Conservation (phyloP, 2,113 vertebrate species). For the Trichechus manatus region DNA sequence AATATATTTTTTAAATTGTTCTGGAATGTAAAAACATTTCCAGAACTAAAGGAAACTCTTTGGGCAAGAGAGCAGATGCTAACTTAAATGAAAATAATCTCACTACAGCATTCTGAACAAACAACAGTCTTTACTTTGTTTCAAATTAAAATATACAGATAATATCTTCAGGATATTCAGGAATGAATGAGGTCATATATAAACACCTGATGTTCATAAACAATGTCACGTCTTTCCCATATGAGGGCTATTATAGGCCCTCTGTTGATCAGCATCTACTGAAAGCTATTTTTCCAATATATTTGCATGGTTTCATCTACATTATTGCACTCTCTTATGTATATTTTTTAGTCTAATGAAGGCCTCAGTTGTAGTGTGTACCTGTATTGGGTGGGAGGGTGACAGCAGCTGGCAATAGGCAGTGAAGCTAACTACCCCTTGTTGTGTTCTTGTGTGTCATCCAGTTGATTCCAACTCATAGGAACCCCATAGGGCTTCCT, state of each 20-base stretch:
- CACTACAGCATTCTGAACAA: constrained; percentile 32
- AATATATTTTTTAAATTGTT: constrained; percentile 27
- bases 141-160: constrained; percentile 60
- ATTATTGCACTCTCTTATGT: not conserved
- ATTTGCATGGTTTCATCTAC: constrained; percentile 22
- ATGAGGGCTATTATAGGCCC: not conserved
- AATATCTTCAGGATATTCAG: constrained; percentile 17
- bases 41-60: constrained; percentile 65
- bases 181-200: constrained; percentile 40
- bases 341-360: constrained; percentile 40
- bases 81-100: constrained; percentile 62
- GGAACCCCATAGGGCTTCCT: not conserved
- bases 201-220: constrained; percentile 58
- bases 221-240: not conserved
- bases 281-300: constrained; percentile 52
- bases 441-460: not conserved
- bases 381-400: not conserved
- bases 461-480: not conserved
- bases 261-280: not conserved
- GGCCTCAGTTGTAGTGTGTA: not conserved
- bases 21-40: constrained; percentile 55
- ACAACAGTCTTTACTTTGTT: constrained; percentile 52
- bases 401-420: not conserved
- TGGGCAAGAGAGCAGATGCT: constrained; percentile 63
- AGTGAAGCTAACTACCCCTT: constrained; percentile 9